Percentiles rank a stretch among this genome's conserved stretches.
These are phyloP conservation scores for Pterocles orientalis DNA, from an alignment of 2,113 vertebrate genomes.

Conservation along the genomic window DNA sequence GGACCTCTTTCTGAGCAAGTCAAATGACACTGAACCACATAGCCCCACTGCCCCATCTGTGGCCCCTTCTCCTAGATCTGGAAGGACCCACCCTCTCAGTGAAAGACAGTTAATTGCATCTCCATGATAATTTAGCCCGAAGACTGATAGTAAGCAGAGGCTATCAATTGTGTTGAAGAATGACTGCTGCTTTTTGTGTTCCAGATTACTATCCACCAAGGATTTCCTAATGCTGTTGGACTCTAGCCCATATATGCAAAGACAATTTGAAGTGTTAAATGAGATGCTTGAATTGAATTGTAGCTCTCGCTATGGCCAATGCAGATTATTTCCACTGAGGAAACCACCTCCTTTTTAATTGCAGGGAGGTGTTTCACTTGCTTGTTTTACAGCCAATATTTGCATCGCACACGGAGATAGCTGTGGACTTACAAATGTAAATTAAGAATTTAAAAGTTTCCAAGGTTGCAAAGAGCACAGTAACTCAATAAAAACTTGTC, in stretches of 20 bases:
- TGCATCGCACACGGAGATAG: not conserved
- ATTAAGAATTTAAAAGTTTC: slow-evolving; percentile 8
- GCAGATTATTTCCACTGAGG: slow-evolving; percentile 14
- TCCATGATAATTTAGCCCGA: slow-evolving; percentile 39
- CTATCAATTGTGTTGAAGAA: slow-evolving; percentile 66
- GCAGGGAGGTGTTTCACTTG: not conserved
- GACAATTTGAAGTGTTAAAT: slow-evolving; percentile 52
- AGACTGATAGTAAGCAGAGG: slow-evolving; percentile 19
- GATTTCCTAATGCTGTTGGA: slow-evolving; percentile 70
- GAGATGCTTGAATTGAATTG: slow-evolving; percentile 13
- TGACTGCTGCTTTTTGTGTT: slow-evolving; percentile 63
- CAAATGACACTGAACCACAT: not conserved
- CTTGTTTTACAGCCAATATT: not conserved
- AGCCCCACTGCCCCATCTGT: not conserved
- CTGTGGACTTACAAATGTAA: not conserved
- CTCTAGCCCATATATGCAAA: slow-evolving; percentile 44
- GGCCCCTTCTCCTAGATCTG: slow-evolving; percentile 44
- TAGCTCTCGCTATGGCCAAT: slow-evolving; percentile 17
- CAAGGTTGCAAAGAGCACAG: not conserved
- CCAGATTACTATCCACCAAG: slow-evolving; percentile 62
- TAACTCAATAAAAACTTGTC: not conserved
- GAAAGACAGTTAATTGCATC: slow-evolving; percentile 57
- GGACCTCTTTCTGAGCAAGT: slow-evolving; percentile 6
- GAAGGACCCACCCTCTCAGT: slow-evolving; percentile 36
- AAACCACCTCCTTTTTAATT: slow-evolving; percentile 48